These are phyloP conservation scores for Crenuchus spilurus DNA, from an alignment of 2,797 vertebrate genomes.

Conservation along the genomic window DNA sequence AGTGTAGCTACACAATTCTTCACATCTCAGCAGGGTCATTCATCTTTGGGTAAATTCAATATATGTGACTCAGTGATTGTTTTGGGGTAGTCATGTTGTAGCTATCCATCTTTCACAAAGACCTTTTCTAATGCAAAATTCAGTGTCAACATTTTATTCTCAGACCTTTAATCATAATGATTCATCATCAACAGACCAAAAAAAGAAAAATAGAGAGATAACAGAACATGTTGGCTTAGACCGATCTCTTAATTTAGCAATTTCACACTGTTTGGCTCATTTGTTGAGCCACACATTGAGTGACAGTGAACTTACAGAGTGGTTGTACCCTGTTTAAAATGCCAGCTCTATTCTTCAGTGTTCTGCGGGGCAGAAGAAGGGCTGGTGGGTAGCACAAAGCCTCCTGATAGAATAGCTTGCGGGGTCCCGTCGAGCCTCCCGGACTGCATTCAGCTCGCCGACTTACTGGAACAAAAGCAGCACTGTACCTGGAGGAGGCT, in stretches of 20 bases:
- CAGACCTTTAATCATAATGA: background rate
- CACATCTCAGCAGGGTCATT: constrained; percentile 9
- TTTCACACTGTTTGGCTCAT: constrained; percentile 12
- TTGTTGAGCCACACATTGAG: constrained; percentile 43
- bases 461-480: constrained; percentile 86
- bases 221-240: background rate
- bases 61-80: constrained; percentile 15
- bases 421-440: constrained; percentile 72
- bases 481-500: constrained; percentile 85
- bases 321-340: constrained; percentile 45
- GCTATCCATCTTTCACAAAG: background rate
- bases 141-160: background rate
- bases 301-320: constrained; percentile 35
- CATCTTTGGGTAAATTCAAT: background rate
- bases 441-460: constrained; percentile 78
- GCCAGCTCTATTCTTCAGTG: constrained; percentile 49
- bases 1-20: background rate
- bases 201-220: background rate
- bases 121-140: background rate
- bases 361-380: constrained; percentile 46
- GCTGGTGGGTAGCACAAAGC: constrained; percentile 68
- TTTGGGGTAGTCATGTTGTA: background rate
- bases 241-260: background rate
- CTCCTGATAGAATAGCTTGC: constrained; percentile 77
- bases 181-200: background rate